Evolutionary conservation across 2,888 invertebrate species (phyloP), one percentile per base, ranked within the genome.

Genomic region (Diarsia dahlii): DNA sequence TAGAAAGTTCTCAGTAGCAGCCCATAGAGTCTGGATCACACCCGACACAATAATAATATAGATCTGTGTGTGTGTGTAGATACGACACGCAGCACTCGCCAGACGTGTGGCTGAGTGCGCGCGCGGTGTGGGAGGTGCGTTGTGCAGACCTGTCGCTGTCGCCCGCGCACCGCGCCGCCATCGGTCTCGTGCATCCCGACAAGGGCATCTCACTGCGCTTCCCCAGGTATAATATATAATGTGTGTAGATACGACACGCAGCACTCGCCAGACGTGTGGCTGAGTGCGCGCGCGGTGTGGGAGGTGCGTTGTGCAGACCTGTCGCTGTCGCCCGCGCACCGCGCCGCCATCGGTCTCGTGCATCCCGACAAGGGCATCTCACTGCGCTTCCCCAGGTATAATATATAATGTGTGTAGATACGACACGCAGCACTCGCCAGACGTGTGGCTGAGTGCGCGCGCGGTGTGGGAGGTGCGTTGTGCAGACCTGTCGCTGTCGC

Each of bases 41-140:
- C 18, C 46, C 13, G 46, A 48, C 46, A 48, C 46, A 8, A 39
- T 39, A 39, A 15, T 13, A 20, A 28, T 10, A 20, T n/a, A 23
- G 46, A 46, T 12, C 1, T 28, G 5, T n/a, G 48, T 10, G 1
- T 15, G 39, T 46, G 23, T 45, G 65, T 13, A 96, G 97, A 66
- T 99, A 97, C 93, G 99, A 99, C 93, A 86, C 94, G 0, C 95
- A 97, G 12, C 97, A 98, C 87, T 96, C 97, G 88, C 98, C 99
- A 1, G 99, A 99, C 96, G 98, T 98, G 90, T 99, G 99, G 99
- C 98, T 99, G 9, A 92, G 97, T 98, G 84, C 97, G 6, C 97
- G 97, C 23, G 97, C 98, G 94, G 99, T 99, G 76, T 99, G 99
- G 99, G 99, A 99, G 97, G 97, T 99, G 74, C 99, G 99, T 93